Base-by-base conservation (phyloP, 2,797 vertebrate species). In the Melanogrammus aeglefinus region DNA sequence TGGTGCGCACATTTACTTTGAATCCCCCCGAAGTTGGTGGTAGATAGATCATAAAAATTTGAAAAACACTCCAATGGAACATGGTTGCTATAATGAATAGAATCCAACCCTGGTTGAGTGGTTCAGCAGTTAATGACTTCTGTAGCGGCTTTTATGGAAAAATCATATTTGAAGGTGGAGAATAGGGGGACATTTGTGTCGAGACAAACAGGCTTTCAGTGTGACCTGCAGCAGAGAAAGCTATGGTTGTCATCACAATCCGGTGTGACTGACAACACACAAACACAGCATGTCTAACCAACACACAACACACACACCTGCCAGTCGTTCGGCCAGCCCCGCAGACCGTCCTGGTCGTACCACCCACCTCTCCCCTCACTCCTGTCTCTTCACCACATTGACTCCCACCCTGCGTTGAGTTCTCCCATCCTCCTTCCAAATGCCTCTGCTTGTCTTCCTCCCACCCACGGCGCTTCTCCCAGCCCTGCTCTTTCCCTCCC, bases 401-500 rank as follows among this genome's bases (percentile, higher is more conserved):
- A 27, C 4, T 3, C 63, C n/a, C 63, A 69, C 63, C 63, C n/a
- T 69, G 63, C 63, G 63, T 69, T 69, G 63, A n/a, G 57, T 63
- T 69, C 27, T 27, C 63, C 63, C 63, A 69, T 27, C 63, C 63
- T 63, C 57, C 57, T n/a, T 63, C 63, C 9, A 12, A 69, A 27
- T 69, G 63, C 63, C n/a, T 27, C 63, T 69, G 63, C 63, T 27
- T 69, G 63, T 69, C 63, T 6, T 69, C 63, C 63, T 3, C 63
- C 57, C 63, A 24, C 63, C 27, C n/a, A 27, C 4, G 63, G 63
- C 63, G n/a, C 63, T 69, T 12, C 63, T 13, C 63, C 24, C 63
- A 63, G 57, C 57, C 63, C 63, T n/a, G n/a, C 63, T 24, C 9
- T 69, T 27, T 73, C 78, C 78, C 74, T n/a, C 78, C 78, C 75